phyloP scores from a whole-genome alignment of 2,113 vertebrate genomes.

The Octodon degus region DNA sequence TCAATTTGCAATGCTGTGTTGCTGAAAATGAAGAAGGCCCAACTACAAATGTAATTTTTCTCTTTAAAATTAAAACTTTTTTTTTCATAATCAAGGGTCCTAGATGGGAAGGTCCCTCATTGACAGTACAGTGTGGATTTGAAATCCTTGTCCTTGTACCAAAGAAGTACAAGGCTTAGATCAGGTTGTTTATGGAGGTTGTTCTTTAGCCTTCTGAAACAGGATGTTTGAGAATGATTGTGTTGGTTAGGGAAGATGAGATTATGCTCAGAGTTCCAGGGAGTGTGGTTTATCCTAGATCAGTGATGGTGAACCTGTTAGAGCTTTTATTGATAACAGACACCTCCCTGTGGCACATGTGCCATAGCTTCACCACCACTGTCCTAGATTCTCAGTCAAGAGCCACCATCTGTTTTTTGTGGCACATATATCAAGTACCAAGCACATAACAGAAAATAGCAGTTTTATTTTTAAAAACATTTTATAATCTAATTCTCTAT shows the following conservation, averaged over 20 bases:
- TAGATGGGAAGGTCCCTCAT: not conserved
- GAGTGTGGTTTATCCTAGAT: not conserved
- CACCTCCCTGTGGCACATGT: not conserved
- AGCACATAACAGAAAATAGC: not conserved
- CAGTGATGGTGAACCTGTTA: not conserved
- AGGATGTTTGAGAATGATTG: not conserved
- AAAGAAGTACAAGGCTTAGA: not conserved
- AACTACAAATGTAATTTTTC: constrained; percentile 94
- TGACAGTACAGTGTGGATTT: not conserved
- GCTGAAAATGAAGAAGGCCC: constrained; percentile 99
- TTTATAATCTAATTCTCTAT: not conserved
- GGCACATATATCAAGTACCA: not conserved
- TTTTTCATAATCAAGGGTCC: not conserved
- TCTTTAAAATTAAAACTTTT: not conserved
- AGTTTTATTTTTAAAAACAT: not conserved
- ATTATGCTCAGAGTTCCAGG: not conserved
- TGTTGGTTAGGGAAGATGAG: not conserved
- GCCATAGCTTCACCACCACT: not conserved
- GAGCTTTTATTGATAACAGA: not conserved
- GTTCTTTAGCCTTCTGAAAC: not conserved
- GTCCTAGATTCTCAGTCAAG: not conserved
- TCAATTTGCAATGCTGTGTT: constrained; percentile 98
- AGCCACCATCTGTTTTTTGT: not conserved
- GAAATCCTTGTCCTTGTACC: not conserved
- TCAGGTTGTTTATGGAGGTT: not conserved